These are phyloP conservation scores for Andrena chrysosceles DNA, from an alignment of 2,888 invertebrate genomes.

Conservation along the genomic window DNA sequence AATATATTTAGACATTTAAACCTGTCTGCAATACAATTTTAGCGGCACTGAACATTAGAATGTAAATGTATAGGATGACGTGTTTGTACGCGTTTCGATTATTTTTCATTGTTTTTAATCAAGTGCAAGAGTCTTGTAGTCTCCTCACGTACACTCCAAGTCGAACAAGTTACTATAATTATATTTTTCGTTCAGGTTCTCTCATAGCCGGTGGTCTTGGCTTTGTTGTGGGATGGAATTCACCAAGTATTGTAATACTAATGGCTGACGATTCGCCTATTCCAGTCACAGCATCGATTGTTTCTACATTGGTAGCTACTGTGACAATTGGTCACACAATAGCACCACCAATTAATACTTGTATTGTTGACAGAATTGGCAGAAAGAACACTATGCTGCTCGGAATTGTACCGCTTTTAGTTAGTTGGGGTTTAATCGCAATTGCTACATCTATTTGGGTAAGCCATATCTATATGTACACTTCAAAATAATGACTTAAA, in stretches of 20 bases:
- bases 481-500: not conserved
- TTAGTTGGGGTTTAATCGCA: constrained; percentile 71
- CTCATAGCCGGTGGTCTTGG: constrained; percentile 56
- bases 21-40: no score
- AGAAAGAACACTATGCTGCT: constrained; percentile 72
- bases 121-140: no score
- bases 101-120: no score
- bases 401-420: constrained; percentile 63
- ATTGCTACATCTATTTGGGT: constrained; percentile 71
- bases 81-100: no score
- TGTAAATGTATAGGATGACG: no score
- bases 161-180: not conserved
- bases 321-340: constrained; percentile 68
- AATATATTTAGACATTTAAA: not conserved
- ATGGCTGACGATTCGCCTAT: constrained; percentile 71
- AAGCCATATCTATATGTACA: constrained; percentile 34
- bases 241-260: constrained; percentile 72
- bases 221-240: constrained; percentile 74
- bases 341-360: constrained; percentile 65
- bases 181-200: constrained; percentile 45
- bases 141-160: no score
- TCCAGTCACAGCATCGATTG: constrained; percentile 61
- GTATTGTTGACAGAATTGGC: constrained; percentile 72
- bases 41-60: no score
- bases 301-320: constrained; percentile 73